A percentile compares a stretch with the other conserved stretches of the same genome.
Conservation (phyloP, 2,888 invertebrate species). For the Eucriotettix oculatus region DNA sequence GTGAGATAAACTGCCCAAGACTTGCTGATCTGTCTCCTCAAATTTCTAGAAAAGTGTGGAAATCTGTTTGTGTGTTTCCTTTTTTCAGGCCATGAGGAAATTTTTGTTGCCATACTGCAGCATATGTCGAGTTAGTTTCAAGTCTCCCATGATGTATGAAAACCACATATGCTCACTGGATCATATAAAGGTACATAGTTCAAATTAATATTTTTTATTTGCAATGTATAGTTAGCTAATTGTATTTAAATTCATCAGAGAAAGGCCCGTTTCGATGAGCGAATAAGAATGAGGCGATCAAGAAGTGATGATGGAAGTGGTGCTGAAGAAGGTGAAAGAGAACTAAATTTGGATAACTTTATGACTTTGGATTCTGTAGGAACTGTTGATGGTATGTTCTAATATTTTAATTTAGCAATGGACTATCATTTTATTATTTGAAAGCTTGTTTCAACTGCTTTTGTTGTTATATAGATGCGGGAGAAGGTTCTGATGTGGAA, state of each 20-base stretch:
- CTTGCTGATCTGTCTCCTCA: not conserved
- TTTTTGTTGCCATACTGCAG: conserved; percentile 71
- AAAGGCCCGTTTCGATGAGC: conserved; percentile 33
- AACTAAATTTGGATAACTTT: conserved; percentile 66
- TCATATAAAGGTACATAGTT: conserved; percentile 49
- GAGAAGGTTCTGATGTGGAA: conserved; percentile 32
- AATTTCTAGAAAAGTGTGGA: not conserved
- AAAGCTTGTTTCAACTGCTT: not conserved
- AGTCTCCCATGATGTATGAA: conserved; percentile 72
- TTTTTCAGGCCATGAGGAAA: conserved; percentile 57
- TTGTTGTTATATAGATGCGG: conserved; percentile 26
- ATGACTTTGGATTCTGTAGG: conserved; percentile 81
- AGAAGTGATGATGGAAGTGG: conserved; percentile 23
- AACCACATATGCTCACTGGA: conserved; percentile 67
- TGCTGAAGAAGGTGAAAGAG: conserved; percentile 36
- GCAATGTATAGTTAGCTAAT: not conserved
- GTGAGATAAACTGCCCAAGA: conserved; percentile 13
- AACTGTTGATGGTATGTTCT: conserved; percentile 52
- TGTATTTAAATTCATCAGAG: conserved; percentile 26
- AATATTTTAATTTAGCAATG: not conserved
- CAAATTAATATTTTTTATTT: conserved; percentile 1
- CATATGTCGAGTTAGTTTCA: conserved; percentile 58
- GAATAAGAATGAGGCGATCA: conserved; percentile 28
- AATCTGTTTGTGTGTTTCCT: not conserved
- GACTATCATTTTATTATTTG: too few species aligned